Base-by-base conservation (phyloP, 2,797 vertebrate species). In the Bovichtus variegatus region DNA sequence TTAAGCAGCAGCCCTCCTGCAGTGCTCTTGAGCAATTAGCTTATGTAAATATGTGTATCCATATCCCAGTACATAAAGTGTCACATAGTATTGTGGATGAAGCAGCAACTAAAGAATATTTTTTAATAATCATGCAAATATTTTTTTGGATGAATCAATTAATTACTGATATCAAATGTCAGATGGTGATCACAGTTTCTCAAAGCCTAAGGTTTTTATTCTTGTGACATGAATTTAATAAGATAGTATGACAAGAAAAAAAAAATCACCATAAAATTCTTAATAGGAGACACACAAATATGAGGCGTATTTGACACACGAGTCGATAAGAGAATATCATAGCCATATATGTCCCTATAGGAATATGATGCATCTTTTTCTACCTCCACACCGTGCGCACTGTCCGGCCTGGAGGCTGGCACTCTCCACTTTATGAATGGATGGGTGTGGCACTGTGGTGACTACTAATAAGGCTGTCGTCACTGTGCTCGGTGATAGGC, bases 351-450 rank as follows among this genome's bases (percentile, higher is more conserved):
- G n/a, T 57, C 12, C 51, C 55, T 58, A n/a, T 4, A 25, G 34
- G 25, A 10, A 15, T 21, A 43, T 19, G 1, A 44, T 21, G 54
- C 8, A 43, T 23, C 11, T 21, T 15, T 27, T 10, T 12, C 27
- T 13, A 9, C 29, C 64, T 38, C 27, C 29, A 40, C 43, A 0
- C 23, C 6, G n/a, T 19, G 57, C 47, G 25, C 60, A 31, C 64
- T 19, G 58, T 67, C 69, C 57, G n/a, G 47, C 38, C 67, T n/a
- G 40, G 25, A 71, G 76, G 59, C 64, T 82, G 83, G 67, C 76
- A 69, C 44, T 53, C 68, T 68, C 55, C n/a, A 84, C 89, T 95
- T 96, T 94, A 95, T 96, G 94, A 96, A 96, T 95, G 94, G 90
- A 92, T 92, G 95, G 95, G 95, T 94, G 95, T 95, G 95, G 93